Evolutionary conservation across 2,888 invertebrate genomes (phyloP).

Genomic region (Molorchus minor): DNA sequence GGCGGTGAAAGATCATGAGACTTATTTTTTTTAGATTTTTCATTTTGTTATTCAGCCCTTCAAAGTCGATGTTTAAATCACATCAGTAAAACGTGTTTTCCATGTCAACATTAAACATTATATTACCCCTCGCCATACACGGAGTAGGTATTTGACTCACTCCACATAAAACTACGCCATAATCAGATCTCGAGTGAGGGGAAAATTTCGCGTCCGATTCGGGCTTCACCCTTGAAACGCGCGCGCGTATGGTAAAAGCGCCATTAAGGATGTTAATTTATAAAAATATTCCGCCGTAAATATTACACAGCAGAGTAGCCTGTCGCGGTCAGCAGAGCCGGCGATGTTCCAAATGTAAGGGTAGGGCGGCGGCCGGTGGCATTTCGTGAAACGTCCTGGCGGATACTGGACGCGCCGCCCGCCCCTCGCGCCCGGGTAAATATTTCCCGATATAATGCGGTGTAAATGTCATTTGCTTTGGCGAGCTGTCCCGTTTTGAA

Average conservation of each 20-base stretch:
- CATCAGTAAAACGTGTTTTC: too few relatives aligned
- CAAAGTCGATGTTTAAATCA: too few relatives aligned
- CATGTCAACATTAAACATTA: too few relatives aligned
- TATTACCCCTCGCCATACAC: too few relatives aligned
- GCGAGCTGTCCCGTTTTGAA: conserved; percentile 36
- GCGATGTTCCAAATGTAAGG: conserved; percentile 41
- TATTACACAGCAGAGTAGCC: conserved; percentile 37
- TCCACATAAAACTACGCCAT: too few relatives aligned
- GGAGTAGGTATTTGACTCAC: too few relatives aligned
- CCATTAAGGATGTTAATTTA: conserved; percentile 38
- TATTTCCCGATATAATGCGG: conserved; percentile 40
- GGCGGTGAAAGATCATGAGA: too few relatives aligned
- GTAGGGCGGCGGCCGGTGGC: conserved; percentile 35
- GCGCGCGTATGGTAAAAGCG: background rate
- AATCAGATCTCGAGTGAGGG: too few relatives aligned
- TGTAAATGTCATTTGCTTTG: conserved; percentile 41
- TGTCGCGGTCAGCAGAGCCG: conserved; percentile 44
- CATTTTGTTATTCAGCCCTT: too few relatives aligned
- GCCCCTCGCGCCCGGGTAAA: conserved; percentile 29
- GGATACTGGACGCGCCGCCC: conserved; percentile 24
- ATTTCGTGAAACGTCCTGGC: conserved; percentile 39
- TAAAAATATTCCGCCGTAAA: conserved; percentile 41
- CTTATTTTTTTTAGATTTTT: too few relatives aligned
- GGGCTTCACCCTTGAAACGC: background rate
- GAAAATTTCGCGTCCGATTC: too few relatives aligned